Evolutionary conservation across 2,113 vertebrate genomes (phyloP).

Genomic region (Uropsilus gracilis): DNA sequence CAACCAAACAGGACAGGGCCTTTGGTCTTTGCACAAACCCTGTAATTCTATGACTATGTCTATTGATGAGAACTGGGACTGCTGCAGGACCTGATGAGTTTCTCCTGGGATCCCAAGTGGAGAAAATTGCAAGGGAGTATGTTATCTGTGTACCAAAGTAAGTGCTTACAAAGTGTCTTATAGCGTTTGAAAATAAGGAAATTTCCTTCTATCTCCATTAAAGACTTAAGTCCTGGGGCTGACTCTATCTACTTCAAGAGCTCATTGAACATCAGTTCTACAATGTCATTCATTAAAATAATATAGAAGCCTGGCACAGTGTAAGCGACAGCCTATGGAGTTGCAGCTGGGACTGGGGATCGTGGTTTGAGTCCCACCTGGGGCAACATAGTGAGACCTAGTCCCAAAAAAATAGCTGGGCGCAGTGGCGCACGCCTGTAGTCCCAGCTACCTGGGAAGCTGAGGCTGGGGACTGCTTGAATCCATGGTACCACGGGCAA

Average conservation of each 20-base stretch:
- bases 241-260: background rate
- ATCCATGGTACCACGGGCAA: too few relatives aligned
- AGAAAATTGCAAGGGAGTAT: background rate
- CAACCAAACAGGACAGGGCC: background rate
- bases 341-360: too few relatives aligned
- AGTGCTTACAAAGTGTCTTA: background rate
- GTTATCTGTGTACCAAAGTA: background rate
- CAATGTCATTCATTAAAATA: background rate
- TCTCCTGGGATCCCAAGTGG: background rate
- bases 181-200: background rate
- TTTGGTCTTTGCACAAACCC: conserved; percentile 7
- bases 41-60: background rate
- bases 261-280: conserved; percentile 19
- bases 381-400: too few relatives aligned
- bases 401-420: too few relatives aligned
- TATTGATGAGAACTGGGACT: background rate
- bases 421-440: too few relatives aligned
- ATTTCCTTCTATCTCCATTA: background rate
- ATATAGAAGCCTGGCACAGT: background rate
- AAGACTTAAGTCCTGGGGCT: background rate
- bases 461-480: too few relatives aligned
- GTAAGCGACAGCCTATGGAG: too few relatives aligned
- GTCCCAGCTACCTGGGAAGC: too few relatives aligned
- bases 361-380: too few relatives aligned
- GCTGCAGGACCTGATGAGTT: background rate